A percentile compares a stretch with the other conserved stretches of the same genome.
Conservation (phyloP, 1,140 invertebrate species). For the Drosophila melanogaster region Release_6_plus_ISO1_MT NT_033777.3:26881001-26881500, state of each 20-base stretch:
- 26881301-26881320: constrained; percentile 53
- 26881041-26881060: constrained; percentile 8
- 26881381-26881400: constrained; percentile 41
- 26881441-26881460: constrained; percentile 15
- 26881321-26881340: constrained; percentile 56
- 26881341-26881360: constrained; percentile 18
- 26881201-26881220: constrained; percentile 60
- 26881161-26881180: constrained; percentile 54
- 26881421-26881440: constrained; percentile 36
- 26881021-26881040: constrained; percentile 8
- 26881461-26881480: constrained; percentile 10
- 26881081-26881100: constrained; percentile 24
- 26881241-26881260: constrained; percentile 30
- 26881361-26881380: constrained; percentile 32
- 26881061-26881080: constrained; percentile 2
- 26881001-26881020: constrained; percentile 15
- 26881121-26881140: constrained; percentile 40
- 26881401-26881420: neutral
- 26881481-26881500: constrained; percentile 4
- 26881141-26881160: constrained; percentile 67
- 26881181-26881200: constrained; percentile 64
- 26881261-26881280: constrained; percentile 52
- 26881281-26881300: constrained; percentile 47
- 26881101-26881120: constrained; percentile 40
- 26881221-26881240: constrained; percentile 17